Conservation (phyloP, 2,113 vertebrate genomes). For the Carollia perspicillata region DNA sequence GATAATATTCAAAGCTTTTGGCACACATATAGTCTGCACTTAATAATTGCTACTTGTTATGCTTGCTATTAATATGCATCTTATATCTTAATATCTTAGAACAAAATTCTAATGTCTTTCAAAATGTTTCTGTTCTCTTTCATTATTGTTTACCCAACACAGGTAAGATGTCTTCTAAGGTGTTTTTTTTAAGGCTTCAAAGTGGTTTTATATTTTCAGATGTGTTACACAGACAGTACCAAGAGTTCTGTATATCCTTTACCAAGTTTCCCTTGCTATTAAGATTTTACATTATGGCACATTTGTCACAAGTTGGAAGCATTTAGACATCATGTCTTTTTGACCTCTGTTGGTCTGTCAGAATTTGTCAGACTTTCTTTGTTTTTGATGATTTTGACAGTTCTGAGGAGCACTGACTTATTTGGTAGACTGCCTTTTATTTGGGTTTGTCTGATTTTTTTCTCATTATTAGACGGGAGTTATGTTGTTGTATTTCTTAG, state of each 20-base stretch:
- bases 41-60: neutral
- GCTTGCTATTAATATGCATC: neutral
- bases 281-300: neutral
- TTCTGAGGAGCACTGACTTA: neutral
- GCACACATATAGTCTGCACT: neutral
- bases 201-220: neutral
- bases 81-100: neutral
- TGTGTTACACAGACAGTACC: neutral
- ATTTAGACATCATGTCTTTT: neutral
- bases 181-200: neutral
- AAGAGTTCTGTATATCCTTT: neutral
- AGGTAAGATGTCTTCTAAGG: neutral
- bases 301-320: neutral
- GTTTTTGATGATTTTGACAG: neutral
- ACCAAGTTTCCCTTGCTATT: neutral
- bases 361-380: neutral
- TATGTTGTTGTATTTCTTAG: neutral
- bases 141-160: neutral
- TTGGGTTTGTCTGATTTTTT: neutral
- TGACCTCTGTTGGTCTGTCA: neutral
- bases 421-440: neutral
- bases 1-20: neutral
- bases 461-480: neutral
- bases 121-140: neutral
- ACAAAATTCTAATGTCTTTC: neutral